Conservation (phyloP, 2,888 invertebrate genomes). For the Adelognathus sp. region DNA sequence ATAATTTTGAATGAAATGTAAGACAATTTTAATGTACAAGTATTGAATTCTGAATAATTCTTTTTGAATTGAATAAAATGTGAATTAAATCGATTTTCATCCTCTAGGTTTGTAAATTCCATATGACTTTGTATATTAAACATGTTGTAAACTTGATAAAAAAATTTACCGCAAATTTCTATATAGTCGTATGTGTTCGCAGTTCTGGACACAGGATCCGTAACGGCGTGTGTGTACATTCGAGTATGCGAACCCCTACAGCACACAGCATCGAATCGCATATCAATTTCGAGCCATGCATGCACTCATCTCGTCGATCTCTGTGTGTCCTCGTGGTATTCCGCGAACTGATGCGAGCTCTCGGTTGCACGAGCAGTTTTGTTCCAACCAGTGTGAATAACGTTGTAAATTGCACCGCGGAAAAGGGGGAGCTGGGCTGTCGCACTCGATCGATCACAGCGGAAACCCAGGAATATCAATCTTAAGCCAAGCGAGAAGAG, state of each 20-base stretch:
- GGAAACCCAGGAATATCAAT: constrained; percentile 58
- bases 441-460: constrained; percentile 30
- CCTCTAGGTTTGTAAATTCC: too few relatives aligned
- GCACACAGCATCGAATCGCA: constrained; percentile 48
- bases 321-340: constrained; percentile 43
- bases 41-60: too few relatives aligned
- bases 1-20: too few relatives aligned
- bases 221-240: constrained; percentile 19
- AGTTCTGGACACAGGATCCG: not conserved
- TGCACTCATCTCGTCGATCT: constrained; percentile 27
- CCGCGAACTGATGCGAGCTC: constrained; percentile 60
- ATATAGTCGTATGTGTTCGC: too few relatives aligned
- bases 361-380: constrained; percentile 62
- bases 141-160: too few relatives aligned
- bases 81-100: too few relatives aligned
- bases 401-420: constrained; percentile 26
- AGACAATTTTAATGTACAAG: too few relatives aligned
- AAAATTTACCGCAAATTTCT: too few relatives aligned
- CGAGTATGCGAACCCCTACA: constrained; percentile 44
- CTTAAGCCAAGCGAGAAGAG: constrained; percentile 61
- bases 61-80: too few relatives aligned
- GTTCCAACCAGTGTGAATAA: constrained; percentile 36
- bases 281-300: constrained; percentile 58
- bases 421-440: not conserved
- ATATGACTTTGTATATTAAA: too few relatives aligned